Conservation (phyloP, 1,140 invertebrate genomes). For the Drosophila rhopaloa region DNA sequence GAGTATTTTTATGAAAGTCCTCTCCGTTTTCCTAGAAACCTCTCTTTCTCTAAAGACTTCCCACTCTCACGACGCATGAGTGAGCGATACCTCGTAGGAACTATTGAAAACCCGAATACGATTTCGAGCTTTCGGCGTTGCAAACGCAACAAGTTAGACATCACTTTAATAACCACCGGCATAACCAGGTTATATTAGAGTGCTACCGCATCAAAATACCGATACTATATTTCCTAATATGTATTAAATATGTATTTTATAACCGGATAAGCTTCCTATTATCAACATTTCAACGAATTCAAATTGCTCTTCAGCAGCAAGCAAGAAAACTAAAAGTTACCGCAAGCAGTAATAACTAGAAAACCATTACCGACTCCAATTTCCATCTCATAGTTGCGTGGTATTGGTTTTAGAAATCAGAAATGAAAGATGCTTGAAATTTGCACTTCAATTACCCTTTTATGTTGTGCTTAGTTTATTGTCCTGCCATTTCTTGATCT, state of each 20-base stretch:
- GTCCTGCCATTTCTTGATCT: constrained; percentile 6
- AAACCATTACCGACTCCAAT: constrained; percentile 39
- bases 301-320: background rate
- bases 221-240: no score
- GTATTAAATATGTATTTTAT: background rate
- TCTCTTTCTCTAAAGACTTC: constrained; percentile 1
- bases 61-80: constrained; percentile 48
- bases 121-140: constrained; percentile 34
- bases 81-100: background rate
- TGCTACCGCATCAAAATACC: no score
- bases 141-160: constrained; percentile 55
- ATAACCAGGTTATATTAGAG: background rate
- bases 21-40: constrained; percentile 3
- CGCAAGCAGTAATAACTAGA: constrained; percentile 2
- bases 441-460: constrained; percentile 21
- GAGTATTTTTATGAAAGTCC: constrained; percentile 1
- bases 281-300: background rate
- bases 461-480: constrained; percentile 8
- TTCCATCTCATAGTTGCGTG: constrained; percentile 29
- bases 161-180: constrained; percentile 41
- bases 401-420: constrained; percentile 9
- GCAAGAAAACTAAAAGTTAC: constrained; percentile 4
- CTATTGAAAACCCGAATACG: constrained; percentile 9
- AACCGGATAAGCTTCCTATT: no score
- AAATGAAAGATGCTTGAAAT: constrained; percentile 19